phyloP scores from a whole-genome alignment of 1,140 invertebrate genomes.

The Marisa cornuarietis region DNA sequence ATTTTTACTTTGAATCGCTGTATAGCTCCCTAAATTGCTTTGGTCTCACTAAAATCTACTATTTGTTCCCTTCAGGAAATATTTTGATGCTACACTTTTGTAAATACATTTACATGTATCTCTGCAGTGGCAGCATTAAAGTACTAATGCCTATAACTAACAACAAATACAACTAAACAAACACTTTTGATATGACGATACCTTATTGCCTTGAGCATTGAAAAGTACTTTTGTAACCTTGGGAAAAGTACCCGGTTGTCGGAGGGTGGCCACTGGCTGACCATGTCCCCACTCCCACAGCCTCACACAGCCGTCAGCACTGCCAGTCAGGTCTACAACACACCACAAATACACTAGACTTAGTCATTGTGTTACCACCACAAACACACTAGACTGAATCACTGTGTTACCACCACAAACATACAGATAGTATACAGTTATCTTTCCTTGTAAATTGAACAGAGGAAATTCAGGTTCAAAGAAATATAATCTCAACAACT shows the following conservation, averaged over 20 bases:
- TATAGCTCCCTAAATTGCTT: no score
- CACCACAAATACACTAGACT: slow-evolving; percentile 2
- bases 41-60: no score
- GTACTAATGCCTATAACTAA: no score
- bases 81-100: no score
- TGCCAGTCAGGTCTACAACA: slow-evolving; percentile 87
- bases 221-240: slow-evolving; percentile 96
- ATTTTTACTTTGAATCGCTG: no score
- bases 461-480: no score
- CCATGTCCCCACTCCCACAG: slow-evolving; percentile 98
- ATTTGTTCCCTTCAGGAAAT: no score
- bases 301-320: slow-evolving; percentile 95
- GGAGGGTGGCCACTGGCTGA: slow-evolving; percentile 86
- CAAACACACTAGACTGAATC: not conserved
- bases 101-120: no score
- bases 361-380: not conserved
- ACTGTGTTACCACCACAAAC: not conserved
- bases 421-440: not conserved
- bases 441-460: not conserved
- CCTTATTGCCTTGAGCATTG: slow-evolving; percentile 95
- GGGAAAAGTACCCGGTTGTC: slow-evolving; percentile 89
- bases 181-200: slow-evolving; percentile 27
- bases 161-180: no score
- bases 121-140: no score
- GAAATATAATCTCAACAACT: no score